Evolutionary conservation across 1,140 invertebrate genomes (phyloP).

Genomic region (Harlomillsia oculata): DNA sequence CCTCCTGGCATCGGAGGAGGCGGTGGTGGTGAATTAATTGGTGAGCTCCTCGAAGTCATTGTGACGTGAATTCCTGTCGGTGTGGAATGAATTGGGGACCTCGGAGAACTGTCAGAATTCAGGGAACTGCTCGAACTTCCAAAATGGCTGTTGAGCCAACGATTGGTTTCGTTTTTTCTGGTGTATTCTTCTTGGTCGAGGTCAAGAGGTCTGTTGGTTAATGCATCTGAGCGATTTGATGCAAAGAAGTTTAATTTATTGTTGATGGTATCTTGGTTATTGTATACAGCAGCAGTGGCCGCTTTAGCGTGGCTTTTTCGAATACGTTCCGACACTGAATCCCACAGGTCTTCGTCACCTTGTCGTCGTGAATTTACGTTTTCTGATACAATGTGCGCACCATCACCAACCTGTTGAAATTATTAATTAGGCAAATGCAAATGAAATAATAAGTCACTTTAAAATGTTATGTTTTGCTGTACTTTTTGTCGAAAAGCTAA

Average conservation of each 20-base stretch:
- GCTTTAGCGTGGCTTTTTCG: slow-evolving; percentile 46
- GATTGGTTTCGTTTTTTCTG: slow-evolving; percentile 73
- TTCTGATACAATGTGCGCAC: slow-evolving; percentile 38
- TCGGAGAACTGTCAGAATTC: slow-evolving; percentile 31
- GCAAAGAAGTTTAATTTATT: slow-evolving; percentile 12
- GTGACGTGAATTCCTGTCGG: slow-evolving; percentile 34
- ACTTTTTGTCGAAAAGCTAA: neutral
- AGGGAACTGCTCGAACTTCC: slow-evolving; percentile 52
- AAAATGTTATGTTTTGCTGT: neutral
- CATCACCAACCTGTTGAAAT: slow-evolving; percentile 38
- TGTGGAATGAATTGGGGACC: slow-evolving; percentile 24
- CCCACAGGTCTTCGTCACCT: slow-evolving; percentile 53
- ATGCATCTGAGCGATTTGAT: slow-evolving; percentile 61
- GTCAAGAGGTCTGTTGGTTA: slow-evolving; percentile 66
- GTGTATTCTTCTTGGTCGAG: slow-evolving; percentile 80
- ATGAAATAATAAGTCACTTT: neutral
- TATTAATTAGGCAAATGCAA: too few species aligned
- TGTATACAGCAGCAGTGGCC: slow-evolving; percentile 24
- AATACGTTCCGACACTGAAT: slow-evolving; percentile 61
- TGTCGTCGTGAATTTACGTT: slow-evolving; percentile 42
- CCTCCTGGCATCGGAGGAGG: slow-evolving; percentile 35
- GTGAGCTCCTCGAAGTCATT: slow-evolving; percentile 42
- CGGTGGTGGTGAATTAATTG: slow-evolving; percentile 39
- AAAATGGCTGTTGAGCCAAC: slow-evolving; percentile 81
- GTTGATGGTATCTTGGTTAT: slow-evolving; percentile 23